Percentiles rank a stretch among this genome's conserved stretches.
Evolutionary conservation across 2,888 invertebrate genomes (phyloP).

Genomic region (Adela reaumurella): DNA sequence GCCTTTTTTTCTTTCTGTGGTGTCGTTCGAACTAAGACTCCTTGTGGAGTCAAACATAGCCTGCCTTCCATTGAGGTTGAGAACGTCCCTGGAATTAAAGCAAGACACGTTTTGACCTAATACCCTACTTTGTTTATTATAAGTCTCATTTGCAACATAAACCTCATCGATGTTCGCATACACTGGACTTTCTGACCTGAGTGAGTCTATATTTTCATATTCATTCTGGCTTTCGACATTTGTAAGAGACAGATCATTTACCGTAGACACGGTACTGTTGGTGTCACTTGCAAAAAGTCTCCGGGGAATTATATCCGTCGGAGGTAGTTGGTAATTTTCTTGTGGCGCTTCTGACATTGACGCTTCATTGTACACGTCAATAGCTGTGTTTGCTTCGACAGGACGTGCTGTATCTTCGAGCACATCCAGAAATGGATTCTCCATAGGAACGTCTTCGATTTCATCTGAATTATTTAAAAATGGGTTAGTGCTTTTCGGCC

Average conservation of each 20-base stretch:
- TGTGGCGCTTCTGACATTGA: neutral
- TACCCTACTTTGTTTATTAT: slow-evolving; percentile 49
- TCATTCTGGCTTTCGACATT: slow-evolving; percentile 24
- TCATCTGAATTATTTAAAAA: slow-evolving; percentile 32
- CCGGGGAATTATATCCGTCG: slow-evolving; percentile 25
- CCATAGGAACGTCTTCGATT: slow-evolving; percentile 11
- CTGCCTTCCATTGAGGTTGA: slow-evolving; percentile 34
- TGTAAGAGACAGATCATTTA: slow-evolving; percentile 27
- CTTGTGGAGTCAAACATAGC: slow-evolving; percentile 11
- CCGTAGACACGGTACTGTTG: slow-evolving; percentile 43
- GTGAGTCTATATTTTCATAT: slow-evolving; percentile 41
- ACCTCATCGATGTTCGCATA: slow-evolving; percentile 37
- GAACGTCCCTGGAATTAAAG: slow-evolving; percentile 39
- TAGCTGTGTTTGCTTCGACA: no score
- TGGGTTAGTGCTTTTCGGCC: slow-evolving; percentile 39
- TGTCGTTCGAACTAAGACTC: slow-evolving; percentile 29
- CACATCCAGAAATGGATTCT: slow-evolving; percentile 31
- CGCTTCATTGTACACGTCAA: neutral
- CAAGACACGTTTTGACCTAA: slow-evolving; percentile 43
- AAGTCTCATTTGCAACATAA: slow-evolving; percentile 17
- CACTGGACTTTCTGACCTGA: slow-evolving; percentile 34
- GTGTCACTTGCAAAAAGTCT: slow-evolving; percentile 34
- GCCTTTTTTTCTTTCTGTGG: slow-evolving; percentile 32
- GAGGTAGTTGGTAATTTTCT: slow-evolving; percentile 1
- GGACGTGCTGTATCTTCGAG: neutral